Evolutionary conservation across 2,797 vertebrate species (phyloP).

Genomic region (Macroramphosus scolopax): DNA sequence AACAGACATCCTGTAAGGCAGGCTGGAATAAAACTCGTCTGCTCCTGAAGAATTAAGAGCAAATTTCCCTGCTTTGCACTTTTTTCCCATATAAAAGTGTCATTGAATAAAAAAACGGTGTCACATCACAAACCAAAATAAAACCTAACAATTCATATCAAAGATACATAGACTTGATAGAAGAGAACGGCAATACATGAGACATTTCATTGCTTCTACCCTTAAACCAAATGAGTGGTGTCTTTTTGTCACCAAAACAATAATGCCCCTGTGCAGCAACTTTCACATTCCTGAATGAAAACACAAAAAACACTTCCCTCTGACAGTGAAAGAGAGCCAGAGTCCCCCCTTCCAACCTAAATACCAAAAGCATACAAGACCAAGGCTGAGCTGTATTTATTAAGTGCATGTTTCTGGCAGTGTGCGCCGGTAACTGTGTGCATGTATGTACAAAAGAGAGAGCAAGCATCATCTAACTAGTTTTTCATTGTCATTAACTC

Average conservation of each 20-base stretch:
- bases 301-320: constrained; percentile 67
- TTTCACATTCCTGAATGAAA: constrained; percentile 79
- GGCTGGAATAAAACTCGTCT: constrained; percentile 31
- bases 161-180: constrained; percentile 49
- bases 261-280: constrained; percentile 75
- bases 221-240: constrained; percentile 66
- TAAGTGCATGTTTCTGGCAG: constrained; percentile 54
- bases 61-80: constrained; percentile 63
- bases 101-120: constrained; percentile 41
- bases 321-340: too few species aligned
- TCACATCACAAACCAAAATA: too few species aligned
- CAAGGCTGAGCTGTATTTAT: constrained; percentile 41
- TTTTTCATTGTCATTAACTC: constrained; percentile 14
- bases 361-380: constrained; percentile 43
- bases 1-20: too few species aligned
- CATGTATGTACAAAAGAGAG: constrained; percentile 36
- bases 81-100: constrained; percentile 52
- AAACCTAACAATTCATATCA: constrained; percentile 46
- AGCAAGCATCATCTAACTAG: constrained; percentile 45
- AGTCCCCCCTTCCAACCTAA: constrained; percentile 28
- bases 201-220: constrained; percentile 64
- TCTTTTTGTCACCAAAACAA: constrained; percentile 61
- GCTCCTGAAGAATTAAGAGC: constrained; percentile 30
- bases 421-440: constrained; percentile 19
- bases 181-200: too few species aligned